Evolutionary conservation across 2,113 vertebrate species (phyloP).

Genomic region (Saguinus midas): DNA sequence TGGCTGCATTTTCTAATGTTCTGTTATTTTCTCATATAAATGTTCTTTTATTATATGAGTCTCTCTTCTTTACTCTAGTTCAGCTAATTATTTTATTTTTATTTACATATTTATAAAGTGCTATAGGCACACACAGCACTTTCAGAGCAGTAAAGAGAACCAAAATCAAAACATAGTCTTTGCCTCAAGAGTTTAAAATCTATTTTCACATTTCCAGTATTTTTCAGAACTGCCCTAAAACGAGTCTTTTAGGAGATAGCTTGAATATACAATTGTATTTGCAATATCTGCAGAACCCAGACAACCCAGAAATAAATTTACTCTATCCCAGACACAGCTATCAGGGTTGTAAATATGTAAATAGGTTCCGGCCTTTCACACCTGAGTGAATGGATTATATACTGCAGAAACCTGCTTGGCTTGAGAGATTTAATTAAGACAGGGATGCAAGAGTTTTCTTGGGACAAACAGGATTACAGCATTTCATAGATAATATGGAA

Average conservation of each 20-base stretch:
- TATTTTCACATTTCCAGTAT: slow-evolving; percentile 63
- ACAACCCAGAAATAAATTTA: slow-evolving; percentile 73
- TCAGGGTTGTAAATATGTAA: slow-evolving; percentile 72
- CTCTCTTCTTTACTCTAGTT: slow-evolving; percentile 37
- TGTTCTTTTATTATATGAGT: neutral
- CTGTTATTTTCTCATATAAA: slow-evolving; percentile 46
- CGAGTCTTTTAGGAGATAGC: slow-evolving; percentile 64
- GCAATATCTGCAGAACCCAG: slow-evolving; percentile 71
- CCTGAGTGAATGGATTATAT: slow-evolving; percentile 75
- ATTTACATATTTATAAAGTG: slow-evolving; percentile 69
- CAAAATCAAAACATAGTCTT: slow-evolving; percentile 61
- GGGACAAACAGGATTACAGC: slow-evolving; percentile 69
- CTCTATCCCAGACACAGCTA: slow-evolving; percentile 71
- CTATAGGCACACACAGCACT: slow-evolving; percentile 27
- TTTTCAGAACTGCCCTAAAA: slow-evolving; percentile 66
- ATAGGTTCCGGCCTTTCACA: slow-evolving; percentile 71
- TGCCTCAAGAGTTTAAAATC: slow-evolving; percentile 57
- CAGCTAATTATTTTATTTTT: slow-evolving; percentile 68
- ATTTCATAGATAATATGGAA: slow-evolving; percentile 67
- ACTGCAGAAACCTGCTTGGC: slow-evolving; percentile 62
- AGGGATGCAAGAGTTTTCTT: slow-evolving; percentile 69
- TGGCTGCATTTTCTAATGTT: slow-evolving; percentile 18
- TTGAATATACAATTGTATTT: slow-evolving; percentile 66
- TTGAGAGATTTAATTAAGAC: slow-evolving; percentile 77
- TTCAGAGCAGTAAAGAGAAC: slow-evolving; percentile 54